These are phyloP conservation scores for Oligia fasciuncula DNA, from an alignment of 2,888 invertebrate species.

Conservation along the genomic window DNA sequence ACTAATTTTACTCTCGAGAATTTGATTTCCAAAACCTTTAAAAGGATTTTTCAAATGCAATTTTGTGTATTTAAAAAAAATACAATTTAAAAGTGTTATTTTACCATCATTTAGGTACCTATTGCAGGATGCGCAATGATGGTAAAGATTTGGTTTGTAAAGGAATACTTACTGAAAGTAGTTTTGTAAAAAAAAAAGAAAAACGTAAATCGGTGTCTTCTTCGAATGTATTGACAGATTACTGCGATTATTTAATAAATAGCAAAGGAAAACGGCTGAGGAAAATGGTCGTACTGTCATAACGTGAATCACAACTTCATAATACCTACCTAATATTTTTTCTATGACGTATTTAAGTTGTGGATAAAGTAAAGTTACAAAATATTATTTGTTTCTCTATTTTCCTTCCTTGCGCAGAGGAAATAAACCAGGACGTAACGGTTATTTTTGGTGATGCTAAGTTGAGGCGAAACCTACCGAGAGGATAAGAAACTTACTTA, in stretches of 20 bases:
- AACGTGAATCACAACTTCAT: slow-evolving; percentile 9
- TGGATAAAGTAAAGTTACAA: slow-evolving; percentile 10
- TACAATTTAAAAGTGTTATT: background rate
- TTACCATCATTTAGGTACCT: background rate
- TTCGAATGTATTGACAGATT: background rate
- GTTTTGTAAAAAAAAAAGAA: background rate
- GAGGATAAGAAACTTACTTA: too few relatives aligned
- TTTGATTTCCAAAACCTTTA: too few relatives aligned
- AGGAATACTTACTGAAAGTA: background rate
- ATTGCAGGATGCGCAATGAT: background rate
- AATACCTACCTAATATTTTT: background rate
- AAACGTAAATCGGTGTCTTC: background rate
- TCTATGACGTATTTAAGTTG: slow-evolving; percentile 23
- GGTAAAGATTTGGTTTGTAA: background rate
- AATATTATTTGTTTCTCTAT: slow-evolving; percentile 9
- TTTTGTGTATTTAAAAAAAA: background rate
- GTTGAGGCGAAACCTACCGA: background rate
- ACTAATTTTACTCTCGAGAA: too few relatives aligned
- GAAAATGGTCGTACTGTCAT: background rate
- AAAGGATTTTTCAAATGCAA: background rate
- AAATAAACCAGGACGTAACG: slow-evolving; percentile 9
- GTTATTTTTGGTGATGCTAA: slow-evolving; percentile 1
- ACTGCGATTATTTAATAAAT: slow-evolving; percentile 3
- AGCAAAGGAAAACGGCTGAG: slow-evolving; percentile 15
- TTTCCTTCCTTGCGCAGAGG: slow-evolving; percentile 23